Conservation (phyloP, 2,113 vertebrate genomes). For the Nibea albiflora region DNA sequence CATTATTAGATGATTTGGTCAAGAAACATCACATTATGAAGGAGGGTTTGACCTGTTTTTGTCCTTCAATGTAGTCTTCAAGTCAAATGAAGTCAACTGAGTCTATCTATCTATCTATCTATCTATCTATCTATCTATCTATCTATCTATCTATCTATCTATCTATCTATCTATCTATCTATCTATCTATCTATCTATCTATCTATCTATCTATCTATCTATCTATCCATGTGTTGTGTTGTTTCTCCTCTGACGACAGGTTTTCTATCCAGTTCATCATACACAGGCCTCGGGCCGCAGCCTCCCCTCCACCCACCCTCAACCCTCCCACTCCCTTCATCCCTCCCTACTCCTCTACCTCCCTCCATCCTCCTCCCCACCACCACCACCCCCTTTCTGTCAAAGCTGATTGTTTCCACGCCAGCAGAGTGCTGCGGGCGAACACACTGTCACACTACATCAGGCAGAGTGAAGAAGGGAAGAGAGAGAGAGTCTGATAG, state of each 20-base stretch:
- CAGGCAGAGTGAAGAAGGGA: constrained; percentile 77
- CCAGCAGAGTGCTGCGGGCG: constrained; percentile 84
- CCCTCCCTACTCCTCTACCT: constrained; percentile 42
- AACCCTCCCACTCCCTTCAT: constrained; percentile 46
- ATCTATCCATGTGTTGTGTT: constrained; percentile 44
- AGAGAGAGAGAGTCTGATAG: constrained; percentile 69
- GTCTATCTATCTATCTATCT: neutral
- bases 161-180: constrained; percentile 60
- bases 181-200: constrained; percentile 63
- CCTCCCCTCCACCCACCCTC: constrained; percentile 54
- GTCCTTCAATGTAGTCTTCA: neutral
- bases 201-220: constrained; percentile 57
- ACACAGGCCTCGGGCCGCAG: constrained; percentile 75
- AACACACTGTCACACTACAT: constrained; percentile 85
- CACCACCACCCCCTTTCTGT: constrained; percentile 82
- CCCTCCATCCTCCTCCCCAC: constrained; percentile 14
- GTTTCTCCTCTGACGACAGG: constrained; percentile 74
- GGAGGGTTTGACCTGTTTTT: constrained; percentile 1
- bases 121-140: constrained; percentile 50
- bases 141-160: constrained; percentile 49
- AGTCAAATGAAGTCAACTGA: constrained; percentile 8
- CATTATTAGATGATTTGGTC: constrained; percentile 18
- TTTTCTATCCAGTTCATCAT: constrained; percentile 84
- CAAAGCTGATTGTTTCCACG: constrained; percentile 87
- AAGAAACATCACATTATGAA: neutral